A percentile compares a stretch with the other conserved stretches of the same genome.
Evolutionary conservation across 1,140 invertebrate species (phyloP).

Genomic region (Acromyrmex heyeri): DNA sequence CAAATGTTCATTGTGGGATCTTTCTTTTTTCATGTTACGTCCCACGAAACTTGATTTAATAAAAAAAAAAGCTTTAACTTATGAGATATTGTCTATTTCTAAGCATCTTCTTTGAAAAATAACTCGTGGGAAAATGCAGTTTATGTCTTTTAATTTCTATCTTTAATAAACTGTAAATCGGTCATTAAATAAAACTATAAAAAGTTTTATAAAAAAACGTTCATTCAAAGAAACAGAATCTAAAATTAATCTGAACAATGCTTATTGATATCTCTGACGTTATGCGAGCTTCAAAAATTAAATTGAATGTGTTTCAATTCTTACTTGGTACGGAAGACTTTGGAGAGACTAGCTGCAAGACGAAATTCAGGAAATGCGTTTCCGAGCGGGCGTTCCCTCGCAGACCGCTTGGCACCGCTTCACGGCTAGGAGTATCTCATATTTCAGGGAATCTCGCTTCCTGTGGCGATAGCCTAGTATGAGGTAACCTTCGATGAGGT

Average conservation of each 20-base stretch:
- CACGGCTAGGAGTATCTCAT: constrained; percentile 51
- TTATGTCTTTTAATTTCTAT: neutral
- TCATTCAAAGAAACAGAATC: neutral
- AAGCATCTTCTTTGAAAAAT: neutral
- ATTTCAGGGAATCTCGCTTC: constrained; percentile 71
- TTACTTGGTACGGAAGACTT: neutral
- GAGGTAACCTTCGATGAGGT: constrained; percentile 10
- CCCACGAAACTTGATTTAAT: constrained; percentile 25
- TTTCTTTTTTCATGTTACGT: constrained; percentile 33
- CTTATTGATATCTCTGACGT: neutral
- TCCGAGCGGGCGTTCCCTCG: constrained; percentile 10
- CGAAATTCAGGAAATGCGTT: constrained; percentile 25
- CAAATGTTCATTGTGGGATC: constrained; percentile 42
- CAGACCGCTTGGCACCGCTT: constrained; percentile 69
- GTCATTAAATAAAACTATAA: neutral
- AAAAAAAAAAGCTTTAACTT: constrained; percentile 1
- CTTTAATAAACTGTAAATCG: neutral
- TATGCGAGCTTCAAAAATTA: neutral
- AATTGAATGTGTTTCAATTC: neutral
- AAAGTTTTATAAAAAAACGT: neutral
- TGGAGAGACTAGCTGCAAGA: neutral
- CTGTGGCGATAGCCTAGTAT: constrained; percentile 42
- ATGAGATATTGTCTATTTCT: constrained; percentile 12
- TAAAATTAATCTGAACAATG: neutral
- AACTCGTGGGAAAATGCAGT: constrained; percentile 18